Percentiles rank a stretch among this genome's conserved stretches.
Conservation (phyloP, 2,888 invertebrate species). For the Trachelus troglodyta region DNA sequence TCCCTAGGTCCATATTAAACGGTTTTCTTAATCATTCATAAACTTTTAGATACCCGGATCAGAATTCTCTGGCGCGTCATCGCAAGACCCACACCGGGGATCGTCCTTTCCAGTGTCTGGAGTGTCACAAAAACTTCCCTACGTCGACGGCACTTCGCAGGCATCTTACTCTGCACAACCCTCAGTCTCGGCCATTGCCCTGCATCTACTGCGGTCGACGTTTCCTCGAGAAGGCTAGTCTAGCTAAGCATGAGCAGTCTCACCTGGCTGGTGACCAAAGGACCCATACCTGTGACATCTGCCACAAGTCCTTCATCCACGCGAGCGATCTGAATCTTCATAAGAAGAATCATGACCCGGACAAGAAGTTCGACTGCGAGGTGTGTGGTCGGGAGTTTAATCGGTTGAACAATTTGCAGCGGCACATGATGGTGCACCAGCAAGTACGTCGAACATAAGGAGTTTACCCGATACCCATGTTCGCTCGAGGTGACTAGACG, state of each 20-base stretch:
- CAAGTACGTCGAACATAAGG: conserved; percentile 50
- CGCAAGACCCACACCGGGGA: conserved; percentile 60
- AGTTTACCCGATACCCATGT: conserved; percentile 1
- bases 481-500: neutral
- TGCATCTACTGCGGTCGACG: conserved; percentile 65
- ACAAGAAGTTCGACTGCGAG: conserved; percentile 64
- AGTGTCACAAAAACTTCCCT: conserved; percentile 66
- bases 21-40: neutral
- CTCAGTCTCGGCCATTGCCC: conserved; percentile 61
- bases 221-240: conserved; percentile 63
- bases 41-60: conserved; percentile 58
- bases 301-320: conserved; percentile 70
- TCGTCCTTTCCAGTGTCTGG: conserved; percentile 62
- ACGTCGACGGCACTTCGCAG: conserved; percentile 63
- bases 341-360: conserved; percentile 64
- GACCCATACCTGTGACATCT: conserved; percentile 68
- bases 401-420: conserved; percentile 64
- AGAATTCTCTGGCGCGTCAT: conserved; percentile 61
- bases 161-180: conserved; percentile 65
- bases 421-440: conserved; percentile 65
- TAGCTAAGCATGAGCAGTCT: conserved; percentile 65
- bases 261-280: conserved; percentile 62
- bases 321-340: conserved; percentile 67
- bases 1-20: neutral
- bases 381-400: conserved; percentile 65